Evolutionary conservation across 2,888 invertebrate species (phyloP).

Genomic region (Lymantria dispar): DNA sequence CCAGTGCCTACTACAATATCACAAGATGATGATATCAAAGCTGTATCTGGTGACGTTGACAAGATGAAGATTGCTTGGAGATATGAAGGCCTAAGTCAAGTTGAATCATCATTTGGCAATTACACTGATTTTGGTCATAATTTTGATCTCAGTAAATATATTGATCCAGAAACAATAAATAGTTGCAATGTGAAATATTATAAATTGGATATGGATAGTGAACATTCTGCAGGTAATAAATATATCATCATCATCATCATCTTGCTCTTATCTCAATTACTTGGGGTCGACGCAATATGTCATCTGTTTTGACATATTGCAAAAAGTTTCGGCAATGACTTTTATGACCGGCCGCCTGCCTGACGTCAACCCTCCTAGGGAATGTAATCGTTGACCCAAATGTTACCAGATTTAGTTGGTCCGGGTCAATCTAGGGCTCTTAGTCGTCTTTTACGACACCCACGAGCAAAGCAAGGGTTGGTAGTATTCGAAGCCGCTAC

Average conservation of each 20-base stretch:
- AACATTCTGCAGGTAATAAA: slow-evolving; percentile 37
- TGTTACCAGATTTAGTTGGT: too few species aligned
- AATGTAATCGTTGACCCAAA: too few species aligned
- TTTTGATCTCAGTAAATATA: slow-evolving; percentile 90
- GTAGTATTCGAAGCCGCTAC: too few species aligned
- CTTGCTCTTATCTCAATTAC: too few species aligned
- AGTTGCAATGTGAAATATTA: slow-evolving; percentile 83
- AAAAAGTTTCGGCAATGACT: too few species aligned
- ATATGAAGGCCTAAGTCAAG: slow-evolving; percentile 88
- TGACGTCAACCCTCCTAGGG: too few species aligned
- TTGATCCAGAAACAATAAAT: slow-evolving; percentile 83
- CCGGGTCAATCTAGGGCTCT: too few species aligned
- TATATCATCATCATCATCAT: neutral
- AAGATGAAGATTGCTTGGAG: slow-evolving; percentile 96
- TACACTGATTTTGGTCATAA: slow-evolving; percentile 87
- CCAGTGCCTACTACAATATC: slow-evolving; percentile 77
- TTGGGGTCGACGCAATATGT: too few species aligned
- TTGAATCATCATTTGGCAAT: slow-evolving; percentile 79
- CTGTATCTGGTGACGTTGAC: slow-evolving; percentile 52
- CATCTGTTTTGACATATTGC: too few species aligned
- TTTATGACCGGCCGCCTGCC: too few species aligned
- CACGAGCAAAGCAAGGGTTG: too few species aligned
- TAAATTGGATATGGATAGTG: slow-evolving; percentile 49
- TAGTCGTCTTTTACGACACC: too few species aligned
- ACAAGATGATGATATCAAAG: slow-evolving; percentile 62